phyloP scores from a whole-genome alignment of 2,888 invertebrate species.

The Camponotus fellah region DNA sequence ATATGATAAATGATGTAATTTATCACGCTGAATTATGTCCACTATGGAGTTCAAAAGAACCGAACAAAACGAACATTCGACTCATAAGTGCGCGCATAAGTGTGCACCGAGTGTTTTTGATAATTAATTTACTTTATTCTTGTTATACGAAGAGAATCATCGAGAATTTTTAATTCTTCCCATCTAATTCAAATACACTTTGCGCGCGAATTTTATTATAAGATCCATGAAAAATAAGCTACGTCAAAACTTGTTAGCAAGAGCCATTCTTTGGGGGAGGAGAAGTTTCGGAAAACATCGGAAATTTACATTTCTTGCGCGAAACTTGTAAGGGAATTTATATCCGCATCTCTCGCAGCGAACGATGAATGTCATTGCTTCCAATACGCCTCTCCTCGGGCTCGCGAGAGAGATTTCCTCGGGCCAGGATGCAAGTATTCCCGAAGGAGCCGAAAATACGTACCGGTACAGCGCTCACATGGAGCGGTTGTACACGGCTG shows the following conservation, averaged over 20 bases:
- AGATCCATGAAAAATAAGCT: not conserved
- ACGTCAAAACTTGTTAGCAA: not conserved
- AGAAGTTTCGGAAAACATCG: not conserved
- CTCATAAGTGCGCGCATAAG: not conserved
- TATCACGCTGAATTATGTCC: constrained; percentile 41
- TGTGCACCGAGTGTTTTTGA: not conserved
- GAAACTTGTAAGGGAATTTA: not conserved
- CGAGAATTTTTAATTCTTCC: not conserved
- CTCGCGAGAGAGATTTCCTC: constrained; percentile 30
- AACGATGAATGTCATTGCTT: constrained; percentile 4
- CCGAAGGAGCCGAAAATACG: constrained; percentile 49
- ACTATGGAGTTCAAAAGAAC: constrained; percentile 17
- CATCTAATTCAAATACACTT: not conserved
- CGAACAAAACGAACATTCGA: constrained; percentile 18
- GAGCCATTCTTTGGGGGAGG: not conserved
- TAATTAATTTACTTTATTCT: not conserved
- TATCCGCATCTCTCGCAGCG: constrained; percentile 11
- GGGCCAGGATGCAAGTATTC: constrained; percentile 26
- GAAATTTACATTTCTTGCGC: not conserved
- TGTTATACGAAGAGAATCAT: not conserved
- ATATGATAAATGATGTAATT: constrained; percentile 48
- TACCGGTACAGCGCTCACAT: constrained; percentile 37
- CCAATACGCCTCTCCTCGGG: not conserved
- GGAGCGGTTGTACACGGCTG: constrained; percentile 32
- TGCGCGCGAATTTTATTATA: not conserved